Conservation (phyloP, 1,140 invertebrate species). For the Hycleus cichorii region DNA sequence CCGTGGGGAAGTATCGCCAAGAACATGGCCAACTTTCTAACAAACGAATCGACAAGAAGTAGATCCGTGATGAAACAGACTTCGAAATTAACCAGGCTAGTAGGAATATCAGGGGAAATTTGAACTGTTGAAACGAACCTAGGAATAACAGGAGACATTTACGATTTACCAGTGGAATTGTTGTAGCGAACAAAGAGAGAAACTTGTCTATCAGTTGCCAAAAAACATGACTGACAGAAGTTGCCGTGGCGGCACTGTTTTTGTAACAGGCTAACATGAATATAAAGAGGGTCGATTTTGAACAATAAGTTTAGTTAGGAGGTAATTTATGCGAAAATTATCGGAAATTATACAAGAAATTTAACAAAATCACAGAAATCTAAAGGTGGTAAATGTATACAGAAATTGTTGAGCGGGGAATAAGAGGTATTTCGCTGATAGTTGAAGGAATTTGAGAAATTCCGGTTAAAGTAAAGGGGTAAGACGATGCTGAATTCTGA, state of each 20-base stretch:
- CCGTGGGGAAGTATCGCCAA: neutral
- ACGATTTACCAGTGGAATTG: neutral
- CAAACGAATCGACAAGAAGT: too few species aligned
- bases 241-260: slow-evolving; percentile 9
- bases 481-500: slow-evolving; percentile 26
- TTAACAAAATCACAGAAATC: slow-evolving; percentile 21
- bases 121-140: too few species aligned
- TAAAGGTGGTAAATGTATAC: neutral
- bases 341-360: slow-evolving; percentile 25
- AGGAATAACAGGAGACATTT: neutral
- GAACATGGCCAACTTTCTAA: neutral
- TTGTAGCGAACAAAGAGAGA: neutral
- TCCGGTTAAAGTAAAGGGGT: slow-evolving; percentile 23
- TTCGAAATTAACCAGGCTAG: too few species aligned
- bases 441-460: slow-evolving; percentile 19
- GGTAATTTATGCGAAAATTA: slow-evolving; percentile 28
- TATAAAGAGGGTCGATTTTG: too few species aligned
- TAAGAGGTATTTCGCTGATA: neutral
- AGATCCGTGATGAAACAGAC: too few species aligned
- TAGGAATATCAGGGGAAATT: too few species aligned
- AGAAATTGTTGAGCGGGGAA: neutral
- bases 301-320: neutral
- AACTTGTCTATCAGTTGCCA: neutral
- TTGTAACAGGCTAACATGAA: neutral
- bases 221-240: slow-evolving; percentile 24